These are phyloP conservation scores for Pachydiplax longipennis DNA, from an alignment of 2,888 invertebrate species.

Conservation along the genomic window DNA sequence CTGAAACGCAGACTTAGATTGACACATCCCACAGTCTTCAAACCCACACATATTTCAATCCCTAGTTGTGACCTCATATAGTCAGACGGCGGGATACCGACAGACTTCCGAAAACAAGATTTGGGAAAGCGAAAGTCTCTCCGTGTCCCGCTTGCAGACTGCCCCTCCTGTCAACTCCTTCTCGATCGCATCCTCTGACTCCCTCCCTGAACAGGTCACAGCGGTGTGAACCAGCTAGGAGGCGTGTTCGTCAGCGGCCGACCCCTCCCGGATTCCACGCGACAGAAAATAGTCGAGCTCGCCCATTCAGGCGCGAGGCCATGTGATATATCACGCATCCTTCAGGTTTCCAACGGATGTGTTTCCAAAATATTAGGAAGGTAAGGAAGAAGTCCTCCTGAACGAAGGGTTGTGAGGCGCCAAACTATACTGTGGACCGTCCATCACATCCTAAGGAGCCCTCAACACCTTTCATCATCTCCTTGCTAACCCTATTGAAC, in stretches of 20 bases:
- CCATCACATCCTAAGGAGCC: background rate
- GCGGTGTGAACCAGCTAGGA: constrained; percentile 98
- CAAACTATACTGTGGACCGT: background rate
- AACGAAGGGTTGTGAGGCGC: background rate
- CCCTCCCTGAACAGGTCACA: constrained; percentile 87
- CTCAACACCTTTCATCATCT: background rate
- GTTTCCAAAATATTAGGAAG: constrained; percentile 98
- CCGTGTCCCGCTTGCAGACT: too few relatives aligned
- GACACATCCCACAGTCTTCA: background rate
- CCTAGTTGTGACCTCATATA: background rate
- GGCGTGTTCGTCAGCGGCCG: constrained; percentile 98
- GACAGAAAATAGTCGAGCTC: constrained; percentile 96
- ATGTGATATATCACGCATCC: constrained; percentile 96
- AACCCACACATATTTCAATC: background rate
- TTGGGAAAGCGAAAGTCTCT: too few relatives aligned
- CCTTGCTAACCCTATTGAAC: background rate
- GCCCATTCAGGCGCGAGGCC: constrained; percentile 95
- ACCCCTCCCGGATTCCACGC: constrained; percentile 92
- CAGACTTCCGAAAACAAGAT: background rate
- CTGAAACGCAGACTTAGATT: too few relatives aligned
- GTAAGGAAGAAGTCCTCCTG: constrained; percentile 63
- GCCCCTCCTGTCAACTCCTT: too few relatives aligned
- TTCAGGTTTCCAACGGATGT: constrained; percentile 98
- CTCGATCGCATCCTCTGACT: constrained; percentile 57
- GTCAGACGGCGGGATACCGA: background rate